Evolutionary conservation across 2,888 invertebrate genomes (phyloP), one percentile per base, ranked within the genome.

Genomic region (Gastrophysa polygoni): DNA sequence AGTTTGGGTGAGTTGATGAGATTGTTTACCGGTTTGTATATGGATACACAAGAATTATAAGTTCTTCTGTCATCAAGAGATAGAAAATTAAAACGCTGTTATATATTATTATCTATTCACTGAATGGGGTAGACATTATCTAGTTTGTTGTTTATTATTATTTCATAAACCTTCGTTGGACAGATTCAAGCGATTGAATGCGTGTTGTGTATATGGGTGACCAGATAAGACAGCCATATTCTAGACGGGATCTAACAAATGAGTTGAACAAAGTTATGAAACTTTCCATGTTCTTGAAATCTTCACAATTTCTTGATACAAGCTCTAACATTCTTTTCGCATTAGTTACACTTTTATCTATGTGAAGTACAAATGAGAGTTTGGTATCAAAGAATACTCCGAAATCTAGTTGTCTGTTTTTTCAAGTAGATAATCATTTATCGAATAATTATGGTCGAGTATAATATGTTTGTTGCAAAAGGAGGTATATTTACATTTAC

Each of bases 131-230:
- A 48, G 48, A 48, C 2, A 20, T 47, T 17, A 21, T 48, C 7
- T 24, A 48, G 50, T 29, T 49, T 49, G 17, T 49, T 28, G 21
- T 28, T 49, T 14, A 49, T 16, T n/a, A n/a, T 28, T 49, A 49
- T 49, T 49, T 49, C 49, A 49, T 49, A 28, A 49, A 49, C 49
- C 16, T 24, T 49, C 14, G 10, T 32, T 32, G 29, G 16, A 49
- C 16, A 29, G 49, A 49, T 49, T 49, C 49, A 29, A 49, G 49
- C 17, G 16, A 49, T 48, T 29, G 28, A 49, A 49, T n/a, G n/a
- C n/a, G n/a, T n/a, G n/a, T n/a, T n/a, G n/a, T n/a, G n/a, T n/a
- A n/a, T n/a, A n/a, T n/a, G n/a, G n/a, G n/a, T n/a, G n/a, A n/a
- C n/a, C n/a, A n/a, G n/a, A n/a, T n/a, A n/a, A n/a, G n/a, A n/a